phyloP scores from a whole-genome alignment of 2,888 invertebrate species.

The Phalera bucephala region DNA sequence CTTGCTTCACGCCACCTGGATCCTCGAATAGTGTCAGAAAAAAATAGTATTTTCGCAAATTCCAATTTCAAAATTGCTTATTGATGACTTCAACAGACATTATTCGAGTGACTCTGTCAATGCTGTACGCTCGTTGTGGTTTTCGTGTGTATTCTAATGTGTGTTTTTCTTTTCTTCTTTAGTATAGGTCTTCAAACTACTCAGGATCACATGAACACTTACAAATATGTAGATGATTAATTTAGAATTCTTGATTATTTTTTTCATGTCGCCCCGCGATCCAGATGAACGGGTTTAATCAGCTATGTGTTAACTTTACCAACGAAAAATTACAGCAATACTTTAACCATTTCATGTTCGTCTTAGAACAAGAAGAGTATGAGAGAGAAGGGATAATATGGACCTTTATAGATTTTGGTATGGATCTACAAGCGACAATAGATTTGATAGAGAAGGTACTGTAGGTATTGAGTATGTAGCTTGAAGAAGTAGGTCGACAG shows the following conservation, averaged over 20 bases:
- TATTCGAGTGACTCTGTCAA: constrained; percentile 63
- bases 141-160: constrained; percentile 58
- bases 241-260: constrained; percentile 46
- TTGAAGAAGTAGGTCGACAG: constrained; percentile 57
- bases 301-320: constrained; percentile 98
- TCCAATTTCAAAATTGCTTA: constrained; percentile 11
- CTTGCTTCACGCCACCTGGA: constrained; percentile 75
- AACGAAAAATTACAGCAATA: constrained; percentile 98
- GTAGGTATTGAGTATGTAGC: constrained; percentile 47
- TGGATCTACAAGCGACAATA: constrained; percentile 96
- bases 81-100: constrained; percentile 26
- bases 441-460: constrained; percentile 95
- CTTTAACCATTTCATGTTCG: constrained; percentile 98
- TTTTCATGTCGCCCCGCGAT: constrained; percentile 55
- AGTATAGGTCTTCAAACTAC: constrained; percentile 38
- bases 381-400: constrained; percentile 95
- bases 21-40: constrained; percentile 50
- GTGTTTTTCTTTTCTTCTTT: constrained; percentile 49
- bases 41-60: constrained; percentile 15
- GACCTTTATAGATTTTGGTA: constrained; percentile 97
- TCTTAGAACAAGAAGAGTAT: constrained; percentile 97
- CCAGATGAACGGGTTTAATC: constrained; percentile 97
- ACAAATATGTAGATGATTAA: constrained; percentile 27
- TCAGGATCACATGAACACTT: constrained; percentile 34
- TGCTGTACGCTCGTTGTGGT: constrained; percentile 60